Evolutionary conservation across 2,888 invertebrate species (phyloP).

Genomic region (Limnephilus lunatus): DNA sequence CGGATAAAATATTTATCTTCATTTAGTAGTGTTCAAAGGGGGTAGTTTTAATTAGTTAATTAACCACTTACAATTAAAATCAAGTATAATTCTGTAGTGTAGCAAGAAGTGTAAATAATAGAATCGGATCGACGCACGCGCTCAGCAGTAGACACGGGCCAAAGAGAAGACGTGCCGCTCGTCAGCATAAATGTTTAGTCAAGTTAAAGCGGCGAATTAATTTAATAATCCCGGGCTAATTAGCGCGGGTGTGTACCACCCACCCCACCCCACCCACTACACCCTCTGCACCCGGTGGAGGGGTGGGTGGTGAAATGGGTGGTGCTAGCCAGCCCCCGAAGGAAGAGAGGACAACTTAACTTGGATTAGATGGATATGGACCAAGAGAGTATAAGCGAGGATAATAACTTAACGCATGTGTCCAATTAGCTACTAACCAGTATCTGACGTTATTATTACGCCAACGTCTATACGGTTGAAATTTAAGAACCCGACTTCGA

Average conservation of each 20-base stretch:
- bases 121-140: slow-evolving; percentile 41
- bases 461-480: too few species aligned
- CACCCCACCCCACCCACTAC: background rate
- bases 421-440: too few species aligned
- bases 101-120: slow-evolving; percentile 4
- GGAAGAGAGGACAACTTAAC: background rate
- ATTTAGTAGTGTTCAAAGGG: background rate
- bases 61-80: background rate
- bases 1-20: background rate
- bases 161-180: slow-evolving; percentile 46
- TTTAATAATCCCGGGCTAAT: slow-evolving; percentile 66
- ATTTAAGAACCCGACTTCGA: too few species aligned
- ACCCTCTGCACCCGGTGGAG: background rate
- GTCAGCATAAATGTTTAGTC: slow-evolving; percentile 66
- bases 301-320: background rate
- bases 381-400: too few species aligned
- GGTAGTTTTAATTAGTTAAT: background rate
- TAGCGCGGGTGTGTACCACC: slow-evolving; percentile 54
- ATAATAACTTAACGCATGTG: too few species aligned
- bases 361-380: background rate
- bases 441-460: too few species aligned
- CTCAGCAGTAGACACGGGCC: slow-evolving; percentile 36
- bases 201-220: slow-evolving; percentile 66
- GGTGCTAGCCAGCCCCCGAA: background rate
- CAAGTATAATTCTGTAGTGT: background rate